Conservation (phyloP, 2,797 vertebrate genomes). For the Leptodactylus fallax region DNA sequence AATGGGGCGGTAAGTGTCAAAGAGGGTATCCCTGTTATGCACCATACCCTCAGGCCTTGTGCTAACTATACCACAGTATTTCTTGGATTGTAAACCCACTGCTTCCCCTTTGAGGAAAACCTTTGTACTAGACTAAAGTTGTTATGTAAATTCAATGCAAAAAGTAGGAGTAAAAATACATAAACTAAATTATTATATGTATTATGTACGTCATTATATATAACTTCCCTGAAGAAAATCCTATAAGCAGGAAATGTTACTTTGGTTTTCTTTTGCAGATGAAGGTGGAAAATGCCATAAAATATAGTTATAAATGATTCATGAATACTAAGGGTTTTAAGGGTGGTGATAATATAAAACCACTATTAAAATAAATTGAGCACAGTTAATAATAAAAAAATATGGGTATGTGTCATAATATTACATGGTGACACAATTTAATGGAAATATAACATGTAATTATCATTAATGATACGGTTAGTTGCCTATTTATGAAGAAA, state of each 20-base stretch:
- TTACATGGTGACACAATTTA: background rate
- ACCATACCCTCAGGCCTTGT: no score
- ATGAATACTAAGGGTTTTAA: background rate
- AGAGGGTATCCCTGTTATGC: no score
- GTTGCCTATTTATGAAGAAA: background rate
- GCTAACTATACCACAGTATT: background rate
- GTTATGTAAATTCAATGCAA: background rate
- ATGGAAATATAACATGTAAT: background rate
- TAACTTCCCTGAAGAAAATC: background rate
- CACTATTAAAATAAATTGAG: background rate
- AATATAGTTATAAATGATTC: background rate
- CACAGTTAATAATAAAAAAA: background rate
- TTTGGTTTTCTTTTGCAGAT: background rate
- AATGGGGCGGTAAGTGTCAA: no score
- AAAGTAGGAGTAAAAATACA: background rate
- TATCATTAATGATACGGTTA: background rate
- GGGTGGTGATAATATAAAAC: background rate
- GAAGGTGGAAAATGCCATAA: background rate
- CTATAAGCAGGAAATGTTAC: background rate
- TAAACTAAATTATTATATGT: background rate
- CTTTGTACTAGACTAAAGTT: background rate
- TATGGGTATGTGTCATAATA: background rate
- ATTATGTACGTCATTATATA: background rate
- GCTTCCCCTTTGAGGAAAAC: background rate
- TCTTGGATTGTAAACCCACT: background rate